Conservation (phyloP, 2,888 invertebrate species). For the Ceraclea dissimilis region DNA sequence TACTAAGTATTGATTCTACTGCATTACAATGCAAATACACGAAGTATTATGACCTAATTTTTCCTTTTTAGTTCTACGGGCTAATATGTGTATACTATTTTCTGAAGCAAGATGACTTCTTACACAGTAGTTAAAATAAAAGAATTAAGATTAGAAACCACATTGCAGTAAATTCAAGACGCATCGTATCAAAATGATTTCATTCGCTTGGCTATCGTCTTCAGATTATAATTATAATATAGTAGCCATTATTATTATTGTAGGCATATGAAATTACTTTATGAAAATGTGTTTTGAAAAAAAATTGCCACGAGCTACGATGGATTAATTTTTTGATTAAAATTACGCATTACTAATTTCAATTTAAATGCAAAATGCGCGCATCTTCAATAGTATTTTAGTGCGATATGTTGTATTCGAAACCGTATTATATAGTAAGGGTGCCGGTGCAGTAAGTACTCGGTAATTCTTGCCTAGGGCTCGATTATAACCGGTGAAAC, state of each 20-base stretch:
- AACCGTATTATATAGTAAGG: neutral
- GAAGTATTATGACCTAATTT: too few species aligned
- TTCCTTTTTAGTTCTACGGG: too few species aligned
- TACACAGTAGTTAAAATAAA: neutral
- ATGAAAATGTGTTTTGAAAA: neutral
- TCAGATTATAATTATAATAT: neutral
- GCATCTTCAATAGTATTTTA: conserved; percentile 2
- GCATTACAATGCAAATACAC: too few species aligned
- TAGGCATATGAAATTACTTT: neutral
- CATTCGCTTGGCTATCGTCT: too few species aligned
- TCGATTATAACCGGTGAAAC: neutral
- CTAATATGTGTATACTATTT: too few species aligned
- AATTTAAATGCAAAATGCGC: conserved; percentile 12
- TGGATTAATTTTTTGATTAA: conserved; percentile 15
- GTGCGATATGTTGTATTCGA: neutral
- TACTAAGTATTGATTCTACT: too few species aligned
- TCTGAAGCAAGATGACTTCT: too few species aligned
- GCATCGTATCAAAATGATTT: neutral
- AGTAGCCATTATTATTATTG: neutral
- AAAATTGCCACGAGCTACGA: neutral
- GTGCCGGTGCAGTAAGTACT: neutral
- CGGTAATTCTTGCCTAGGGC: neutral
- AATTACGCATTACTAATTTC: conserved; percentile 14
- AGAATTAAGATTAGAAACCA: neutral
- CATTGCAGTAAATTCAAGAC: neutral